phyloP scores from a whole-genome alignment of 2,797 vertebrate genomes.

The Microcaecilia unicolor region DNA sequence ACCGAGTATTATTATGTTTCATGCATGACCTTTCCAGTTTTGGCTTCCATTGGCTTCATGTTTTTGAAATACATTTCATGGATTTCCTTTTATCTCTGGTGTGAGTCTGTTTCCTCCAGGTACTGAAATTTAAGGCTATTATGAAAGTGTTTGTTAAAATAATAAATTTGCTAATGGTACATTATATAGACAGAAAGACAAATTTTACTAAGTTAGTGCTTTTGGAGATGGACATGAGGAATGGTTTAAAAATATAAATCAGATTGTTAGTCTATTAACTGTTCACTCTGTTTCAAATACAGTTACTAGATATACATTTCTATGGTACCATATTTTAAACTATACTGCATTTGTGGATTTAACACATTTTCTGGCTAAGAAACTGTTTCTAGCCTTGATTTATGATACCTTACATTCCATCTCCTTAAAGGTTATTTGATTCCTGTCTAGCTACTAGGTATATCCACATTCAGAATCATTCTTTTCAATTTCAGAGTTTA shows the following conservation, averaged over 20 bases:
- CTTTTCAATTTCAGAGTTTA: neutral
- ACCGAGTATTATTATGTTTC: no score
- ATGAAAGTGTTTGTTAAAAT: no score
- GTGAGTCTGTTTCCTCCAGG: no score
- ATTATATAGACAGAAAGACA: no score
- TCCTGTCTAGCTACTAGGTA: conserved; percentile 3
- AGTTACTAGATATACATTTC: neutral
- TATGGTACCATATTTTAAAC: neutral
- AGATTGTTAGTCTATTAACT: neutral
- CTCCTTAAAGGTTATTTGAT: conserved; percentile 4
- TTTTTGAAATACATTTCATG: no score
- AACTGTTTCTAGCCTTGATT: neutral
- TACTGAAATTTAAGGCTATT: no score
- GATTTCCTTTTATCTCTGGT: no score
- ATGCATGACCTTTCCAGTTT: no score
- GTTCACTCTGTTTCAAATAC: neutral
- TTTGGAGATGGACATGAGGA: no score
- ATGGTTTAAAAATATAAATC: neutral
- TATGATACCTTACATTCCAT: neutral
- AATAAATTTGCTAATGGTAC: no score
- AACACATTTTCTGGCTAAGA: neutral
- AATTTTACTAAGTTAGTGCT: no score
- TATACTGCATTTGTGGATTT: neutral
- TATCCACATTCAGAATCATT: neutral
- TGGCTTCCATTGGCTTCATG: no score